These are phyloP conservation scores for Xerus inauris DNA, from an alignment of 2,113 vertebrate species.

Conservation along the genomic window DNA sequence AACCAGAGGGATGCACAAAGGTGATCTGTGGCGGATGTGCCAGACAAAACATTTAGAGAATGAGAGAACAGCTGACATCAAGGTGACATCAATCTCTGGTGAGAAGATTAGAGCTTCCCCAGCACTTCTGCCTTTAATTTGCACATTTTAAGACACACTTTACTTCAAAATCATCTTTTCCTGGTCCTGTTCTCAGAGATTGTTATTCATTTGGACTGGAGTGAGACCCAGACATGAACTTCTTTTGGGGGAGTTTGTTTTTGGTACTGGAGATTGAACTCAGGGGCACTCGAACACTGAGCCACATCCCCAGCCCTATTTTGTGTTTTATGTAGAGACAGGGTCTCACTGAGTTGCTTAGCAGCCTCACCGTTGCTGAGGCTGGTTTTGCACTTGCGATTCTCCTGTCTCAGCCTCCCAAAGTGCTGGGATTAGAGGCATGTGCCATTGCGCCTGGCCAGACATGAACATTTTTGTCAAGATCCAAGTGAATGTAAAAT, in stretches of 20 bases:
- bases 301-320: too few relatives aligned
- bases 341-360: too few relatives aligned
- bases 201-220: background rate
- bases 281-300: too few relatives aligned
- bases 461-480: background rate
- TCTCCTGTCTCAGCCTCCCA: too few relatives aligned
- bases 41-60: background rate
- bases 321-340: too few relatives aligned
- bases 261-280: too few relatives aligned
- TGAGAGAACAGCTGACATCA: background rate
- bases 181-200: background rate
- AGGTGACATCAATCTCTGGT: background rate
- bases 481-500: conserved; percentile 16
- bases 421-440: too few relatives aligned
- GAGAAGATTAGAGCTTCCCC: background rate
- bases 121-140: background rate
- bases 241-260: too few relatives aligned
- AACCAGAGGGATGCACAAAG: background rate
- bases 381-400: too few relatives aligned
- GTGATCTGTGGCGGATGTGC: background rate
- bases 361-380: too few relatives aligned
- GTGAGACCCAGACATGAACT: background rate
- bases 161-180: background rate
- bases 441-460: too few relatives aligned
- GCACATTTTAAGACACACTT: background rate